phyloP scores from a whole-genome alignment of 1,140 invertebrate genomes.

The Phymorhynchus buccinoides region DNA sequence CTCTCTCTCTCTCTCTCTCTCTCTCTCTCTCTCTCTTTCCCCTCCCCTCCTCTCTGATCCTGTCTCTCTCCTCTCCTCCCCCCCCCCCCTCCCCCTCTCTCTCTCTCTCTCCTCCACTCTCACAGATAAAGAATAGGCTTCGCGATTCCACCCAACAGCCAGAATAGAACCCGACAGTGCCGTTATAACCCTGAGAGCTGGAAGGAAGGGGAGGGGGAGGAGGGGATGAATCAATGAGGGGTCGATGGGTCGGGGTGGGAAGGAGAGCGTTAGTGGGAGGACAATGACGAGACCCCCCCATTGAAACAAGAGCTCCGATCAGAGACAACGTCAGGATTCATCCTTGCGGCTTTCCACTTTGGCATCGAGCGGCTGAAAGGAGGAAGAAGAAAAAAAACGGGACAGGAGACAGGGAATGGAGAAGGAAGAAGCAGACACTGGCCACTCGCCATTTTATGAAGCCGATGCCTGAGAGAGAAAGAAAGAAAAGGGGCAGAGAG shows the following conservation, averaged over 20 bases:
- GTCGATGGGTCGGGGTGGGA: too few species aligned
- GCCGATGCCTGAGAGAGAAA: neutral
- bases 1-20: neutral
- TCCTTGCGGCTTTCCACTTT: neutral
- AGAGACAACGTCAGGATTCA: neutral
- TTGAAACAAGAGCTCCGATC: constrained; percentile 1
- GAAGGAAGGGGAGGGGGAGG: neutral
- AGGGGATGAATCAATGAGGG: neutral
- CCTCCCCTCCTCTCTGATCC: neutral
- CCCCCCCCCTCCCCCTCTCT: neutral
- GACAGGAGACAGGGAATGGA: constrained; percentile 5
- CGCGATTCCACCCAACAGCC: too few species aligned
- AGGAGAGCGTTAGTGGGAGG: too few species aligned
- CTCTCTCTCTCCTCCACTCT: neutral
- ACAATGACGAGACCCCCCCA: neutral
- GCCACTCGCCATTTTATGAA: neutral
- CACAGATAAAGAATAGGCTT: too few species aligned
- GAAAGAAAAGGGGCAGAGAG: neutral
- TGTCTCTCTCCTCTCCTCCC: neutral
- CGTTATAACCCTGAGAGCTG: too few species aligned
- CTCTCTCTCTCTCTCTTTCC: neutral
- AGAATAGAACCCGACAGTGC: too few species aligned
- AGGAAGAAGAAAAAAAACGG: neutral
- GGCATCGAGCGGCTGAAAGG: neutral
- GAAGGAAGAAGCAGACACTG: neutral